Conservation (phyloP, 1,140 invertebrate species). For the Triops longicaudatus region DNA sequence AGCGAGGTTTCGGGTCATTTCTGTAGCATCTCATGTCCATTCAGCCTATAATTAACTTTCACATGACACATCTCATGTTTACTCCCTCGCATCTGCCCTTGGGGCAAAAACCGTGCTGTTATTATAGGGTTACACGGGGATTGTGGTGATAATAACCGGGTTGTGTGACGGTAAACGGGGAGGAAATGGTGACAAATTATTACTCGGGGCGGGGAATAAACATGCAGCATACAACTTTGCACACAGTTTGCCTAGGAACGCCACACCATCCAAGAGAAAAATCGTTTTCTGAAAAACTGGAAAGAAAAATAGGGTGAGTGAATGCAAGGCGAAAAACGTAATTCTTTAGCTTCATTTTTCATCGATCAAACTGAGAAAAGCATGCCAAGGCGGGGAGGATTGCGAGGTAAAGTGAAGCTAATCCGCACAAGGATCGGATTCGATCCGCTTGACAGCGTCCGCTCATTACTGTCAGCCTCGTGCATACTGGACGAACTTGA, state of each 20-base stretch:
- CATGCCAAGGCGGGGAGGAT: not conserved
- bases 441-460: slow-evolving; percentile 13
- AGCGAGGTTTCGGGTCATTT: not conserved
- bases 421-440: slow-evolving; percentile 6
- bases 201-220: not conserved
- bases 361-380: slow-evolving; percentile 10
- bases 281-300: not conserved
- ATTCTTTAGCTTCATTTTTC: not conserved
- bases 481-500: slow-evolving; percentile 13
- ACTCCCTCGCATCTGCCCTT: not conserved
- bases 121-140: not conserved
- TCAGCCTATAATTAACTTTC: not conserved
- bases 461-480: slow-evolving; percentile 10
- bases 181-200: slow-evolving; percentile 4
- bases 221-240: too few species aligned
- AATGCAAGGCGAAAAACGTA: too few species aligned
- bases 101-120: not conserved
- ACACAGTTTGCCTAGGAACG: not conserved
- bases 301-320: not conserved
- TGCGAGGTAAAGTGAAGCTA: slow-evolving; percentile 9
- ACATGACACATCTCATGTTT: not conserved
- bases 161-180: not conserved
- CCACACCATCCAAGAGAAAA: not conserved
- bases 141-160: too few species aligned
- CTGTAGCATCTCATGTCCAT: not conserved